These are phyloP conservation scores for Lithophane socia DNA, from an alignment of 2,888 invertebrate species.

Conservation along the genomic window DNA sequence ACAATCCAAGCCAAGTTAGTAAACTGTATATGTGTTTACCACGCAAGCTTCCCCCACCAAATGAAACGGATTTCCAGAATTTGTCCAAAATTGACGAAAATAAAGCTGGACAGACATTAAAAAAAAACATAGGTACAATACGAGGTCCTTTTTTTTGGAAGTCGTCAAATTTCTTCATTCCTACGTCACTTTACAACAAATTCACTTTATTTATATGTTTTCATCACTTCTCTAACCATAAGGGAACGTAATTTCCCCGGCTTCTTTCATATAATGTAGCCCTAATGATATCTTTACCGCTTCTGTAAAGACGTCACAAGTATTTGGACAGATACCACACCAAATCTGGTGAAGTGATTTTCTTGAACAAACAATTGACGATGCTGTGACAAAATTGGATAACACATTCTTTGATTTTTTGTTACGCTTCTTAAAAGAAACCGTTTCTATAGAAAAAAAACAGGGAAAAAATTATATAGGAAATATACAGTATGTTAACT, in stretches of 20 bases:
- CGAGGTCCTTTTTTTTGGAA: no score
- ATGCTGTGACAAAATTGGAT: not conserved
- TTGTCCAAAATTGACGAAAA: no score
- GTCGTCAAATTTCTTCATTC: not conserved
- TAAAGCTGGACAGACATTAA: no score
- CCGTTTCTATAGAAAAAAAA: no score
- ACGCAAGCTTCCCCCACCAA: no score
- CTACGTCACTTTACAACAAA: not conserved
- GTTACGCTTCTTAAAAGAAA: not conserved
- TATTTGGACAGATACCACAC: slow-evolving; percentile 17
- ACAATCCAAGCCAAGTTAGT: no score
- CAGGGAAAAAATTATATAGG: no score
- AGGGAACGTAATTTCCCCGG: slow-evolving; percentile 6
- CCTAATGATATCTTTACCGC: slow-evolving; percentile 36
- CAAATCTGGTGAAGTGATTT: not conserved
- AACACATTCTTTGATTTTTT: not conserved
- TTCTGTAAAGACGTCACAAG: slow-evolving; percentile 16
- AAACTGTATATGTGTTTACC: no score
- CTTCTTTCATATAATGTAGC: slow-evolving; percentile 12
- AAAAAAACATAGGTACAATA: no score
- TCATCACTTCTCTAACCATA: not conserved
- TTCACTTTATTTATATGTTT: not conserved
- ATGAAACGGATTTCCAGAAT: no score
- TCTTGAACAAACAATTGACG: slow-evolving; percentile 8
- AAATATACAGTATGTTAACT: no score